These are phyloP conservation scores for Camelus dromedarius DNA, from an alignment of 2,113 vertebrate species.

Conservation along the genomic window DNA sequence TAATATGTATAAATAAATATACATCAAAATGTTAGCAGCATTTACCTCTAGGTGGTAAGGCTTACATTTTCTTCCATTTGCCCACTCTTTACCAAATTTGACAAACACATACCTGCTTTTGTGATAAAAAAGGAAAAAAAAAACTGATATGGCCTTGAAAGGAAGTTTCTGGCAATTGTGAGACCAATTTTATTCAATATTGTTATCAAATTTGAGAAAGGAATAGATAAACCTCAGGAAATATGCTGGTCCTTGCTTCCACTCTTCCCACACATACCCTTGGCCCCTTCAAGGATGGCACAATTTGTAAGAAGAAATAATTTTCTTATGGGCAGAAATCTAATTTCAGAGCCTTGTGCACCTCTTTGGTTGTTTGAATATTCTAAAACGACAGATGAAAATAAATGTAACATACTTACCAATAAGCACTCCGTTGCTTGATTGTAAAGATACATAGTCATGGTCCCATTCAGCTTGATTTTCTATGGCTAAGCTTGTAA, in stretches of 20 bases:
- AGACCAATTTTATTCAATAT: not conserved
- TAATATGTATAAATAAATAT: not conserved
- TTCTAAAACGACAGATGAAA: not conserved
- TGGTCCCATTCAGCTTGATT: conserved; percentile 7
- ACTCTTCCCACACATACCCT: not conserved
- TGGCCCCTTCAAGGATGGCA: not conserved
- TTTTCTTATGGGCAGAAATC: not conserved
- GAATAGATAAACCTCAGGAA: not conserved
- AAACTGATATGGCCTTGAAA: not conserved
- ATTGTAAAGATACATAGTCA: not conserved
- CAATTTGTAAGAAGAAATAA: not conserved
- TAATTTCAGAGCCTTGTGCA: not conserved
- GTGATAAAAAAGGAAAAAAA: not conserved
- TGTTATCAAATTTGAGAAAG: conserved; percentile 1
- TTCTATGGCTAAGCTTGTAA: conserved; percentile 6
- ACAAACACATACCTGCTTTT: not conserved
- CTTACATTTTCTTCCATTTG: not conserved
- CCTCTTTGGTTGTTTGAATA: not conserved
- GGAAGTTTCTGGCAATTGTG: not conserved
- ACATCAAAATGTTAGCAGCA: not conserved
- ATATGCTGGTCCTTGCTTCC: not conserved
- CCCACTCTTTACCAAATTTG: not conserved
- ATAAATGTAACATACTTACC: not conserved
- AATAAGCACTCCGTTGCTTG: not conserved
- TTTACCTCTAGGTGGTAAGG: not conserved